Percentiles rank a stretch among this genome's conserved stretches.
Evolutionary conservation across 2,797 vertebrate genomes (phyloP).

Genomic region (Alectoris magna): DNA sequence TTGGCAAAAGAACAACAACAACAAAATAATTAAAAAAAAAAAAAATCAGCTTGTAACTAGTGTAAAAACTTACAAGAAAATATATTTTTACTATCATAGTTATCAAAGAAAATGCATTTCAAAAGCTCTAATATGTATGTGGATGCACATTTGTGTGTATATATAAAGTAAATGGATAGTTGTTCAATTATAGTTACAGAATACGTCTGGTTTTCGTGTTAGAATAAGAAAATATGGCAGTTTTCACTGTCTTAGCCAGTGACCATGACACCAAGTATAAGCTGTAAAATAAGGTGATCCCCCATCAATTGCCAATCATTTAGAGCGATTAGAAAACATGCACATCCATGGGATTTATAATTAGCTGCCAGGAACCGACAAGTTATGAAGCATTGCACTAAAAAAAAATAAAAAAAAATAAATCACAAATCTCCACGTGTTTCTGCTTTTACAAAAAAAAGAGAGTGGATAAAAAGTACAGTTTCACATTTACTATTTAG

Average conservation of each 20-base stretch:
- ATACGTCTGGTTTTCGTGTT: background rate
- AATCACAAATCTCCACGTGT: background rate
- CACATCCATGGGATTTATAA: background rate
- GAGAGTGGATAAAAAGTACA: background rate
- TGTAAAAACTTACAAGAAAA: background rate
- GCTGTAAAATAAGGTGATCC: background rate
- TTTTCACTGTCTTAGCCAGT: background rate
- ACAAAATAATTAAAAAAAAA: too few species aligned
- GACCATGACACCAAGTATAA: background rate
- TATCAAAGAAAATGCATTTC: background rate
- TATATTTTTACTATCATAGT: background rate
- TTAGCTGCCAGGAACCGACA: background rate
- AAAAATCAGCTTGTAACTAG: background rate
- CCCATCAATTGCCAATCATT: background rate
- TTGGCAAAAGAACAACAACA: background rate
- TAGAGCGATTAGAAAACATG: background rate
- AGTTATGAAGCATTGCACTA: background rate
- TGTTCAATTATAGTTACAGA: background rate
- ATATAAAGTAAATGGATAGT: background rate
- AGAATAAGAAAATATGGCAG: background rate
- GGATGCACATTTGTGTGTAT: accelerated
- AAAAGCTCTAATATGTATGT: background rate
- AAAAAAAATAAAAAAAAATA: background rate
- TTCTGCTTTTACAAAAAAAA: background rate
- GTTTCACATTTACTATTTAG: background rate